These are phyloP conservation scores for Colistium nudipinnis DNA, from an alignment of 2,113 vertebrate species.

Conservation along the genomic window DNA sequence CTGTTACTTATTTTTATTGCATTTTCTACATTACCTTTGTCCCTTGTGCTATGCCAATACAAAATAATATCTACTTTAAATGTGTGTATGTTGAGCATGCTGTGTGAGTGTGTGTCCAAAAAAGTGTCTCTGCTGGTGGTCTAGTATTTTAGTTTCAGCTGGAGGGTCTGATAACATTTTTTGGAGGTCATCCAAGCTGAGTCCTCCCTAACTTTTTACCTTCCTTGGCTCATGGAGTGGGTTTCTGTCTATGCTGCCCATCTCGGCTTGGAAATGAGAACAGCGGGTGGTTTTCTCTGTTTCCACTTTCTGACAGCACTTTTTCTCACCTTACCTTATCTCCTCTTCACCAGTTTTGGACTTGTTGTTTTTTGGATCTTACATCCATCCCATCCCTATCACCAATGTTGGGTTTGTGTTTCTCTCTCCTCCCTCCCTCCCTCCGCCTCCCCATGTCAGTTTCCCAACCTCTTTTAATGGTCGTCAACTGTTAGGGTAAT, in stretches of 20 bases:
- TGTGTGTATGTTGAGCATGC: neutral
- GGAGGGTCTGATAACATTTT: conserved; percentile 54
- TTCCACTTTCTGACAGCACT: conserved; percentile 45
- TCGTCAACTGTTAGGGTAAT: conserved; percentile 73
- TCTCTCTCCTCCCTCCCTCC: neutral
- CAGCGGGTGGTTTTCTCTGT: conserved; percentile 62
- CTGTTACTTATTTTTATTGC: too few species aligned
- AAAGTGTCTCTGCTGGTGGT: conserved; percentile 18
- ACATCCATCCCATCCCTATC: neutral
- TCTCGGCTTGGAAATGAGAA: conserved; percentile 39
- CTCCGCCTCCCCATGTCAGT: conserved; percentile 49
- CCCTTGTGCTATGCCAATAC: neutral
- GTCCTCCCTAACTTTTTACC: conserved; percentile 55
- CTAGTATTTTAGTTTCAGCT: conserved; percentile 46
- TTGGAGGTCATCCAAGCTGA: conserved; percentile 62
- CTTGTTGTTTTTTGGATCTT: conserved; percentile 20
- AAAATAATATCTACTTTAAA: neutral
- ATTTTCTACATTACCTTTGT: neutral
- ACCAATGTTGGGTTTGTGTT: neutral
- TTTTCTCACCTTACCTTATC: conserved; percentile 23
- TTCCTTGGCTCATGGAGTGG: conserved; percentile 38
- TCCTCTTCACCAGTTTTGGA: conserved; percentile 19
- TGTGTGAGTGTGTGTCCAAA: conserved; percentile 17
- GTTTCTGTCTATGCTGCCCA: neutral
- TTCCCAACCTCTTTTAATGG: conserved; percentile 74